phyloP scores from a whole-genome alignment of 2,113 vertebrate genomes.

The Leptocoma aspasia region DNA sequence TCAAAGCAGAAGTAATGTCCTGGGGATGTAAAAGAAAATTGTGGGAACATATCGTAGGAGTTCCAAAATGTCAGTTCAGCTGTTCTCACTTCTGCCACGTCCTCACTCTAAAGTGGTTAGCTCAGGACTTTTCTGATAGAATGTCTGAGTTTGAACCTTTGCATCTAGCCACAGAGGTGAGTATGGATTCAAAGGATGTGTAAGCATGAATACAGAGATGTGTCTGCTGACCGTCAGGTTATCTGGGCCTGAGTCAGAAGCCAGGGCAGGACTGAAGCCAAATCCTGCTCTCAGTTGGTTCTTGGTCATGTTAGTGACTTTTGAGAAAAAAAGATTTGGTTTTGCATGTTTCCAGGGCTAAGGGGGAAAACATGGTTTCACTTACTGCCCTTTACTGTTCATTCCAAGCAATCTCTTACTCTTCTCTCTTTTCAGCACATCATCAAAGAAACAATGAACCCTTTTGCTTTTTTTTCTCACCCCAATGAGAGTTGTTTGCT shows the following conservation, averaged over 20 bases:
- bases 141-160: neutral
- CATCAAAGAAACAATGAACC: slow-evolving; percentile 52
- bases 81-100: neutral
- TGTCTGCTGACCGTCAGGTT: neutral
- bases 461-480: neutral
- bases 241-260: neutral
- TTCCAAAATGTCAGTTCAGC: slow-evolving; percentile 17
- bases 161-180: neutral
- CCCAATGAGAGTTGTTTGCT: neutral
- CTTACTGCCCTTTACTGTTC: neutral
- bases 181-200: neutral
- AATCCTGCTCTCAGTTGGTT: neutral
- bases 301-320: neutral
- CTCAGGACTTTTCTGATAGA: neutral
- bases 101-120: neutral
- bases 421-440: neutral
- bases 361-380: neutral
- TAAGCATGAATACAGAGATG: neutral
- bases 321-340: neutral
- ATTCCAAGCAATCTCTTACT: neutral
- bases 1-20: neutral
- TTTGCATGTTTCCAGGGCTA: neutral
- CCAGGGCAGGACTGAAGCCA: neutral
- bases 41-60: neutral
- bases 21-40: neutral